Evolutionary conservation across 2,888 invertebrate species (phyloP), one percentile per base, ranked within the genome.

Genomic region (Ormyrus thymus): DNA sequence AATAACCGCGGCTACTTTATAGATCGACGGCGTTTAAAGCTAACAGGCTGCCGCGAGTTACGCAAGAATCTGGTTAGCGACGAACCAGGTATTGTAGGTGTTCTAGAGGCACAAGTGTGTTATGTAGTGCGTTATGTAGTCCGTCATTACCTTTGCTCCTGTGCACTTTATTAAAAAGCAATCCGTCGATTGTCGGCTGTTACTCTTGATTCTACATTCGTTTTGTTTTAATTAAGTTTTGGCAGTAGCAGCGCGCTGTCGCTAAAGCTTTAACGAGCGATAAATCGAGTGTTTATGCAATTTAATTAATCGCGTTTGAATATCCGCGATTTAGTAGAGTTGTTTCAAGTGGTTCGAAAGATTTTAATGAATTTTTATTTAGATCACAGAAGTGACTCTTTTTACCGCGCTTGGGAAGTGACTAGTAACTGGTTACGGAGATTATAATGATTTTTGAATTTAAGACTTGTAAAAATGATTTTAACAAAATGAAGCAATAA

Each of bases 1-100:
- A 56, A 56, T 59, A 68, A 73, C 13, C 72, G 59, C 56, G 56
- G 64, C 58, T 29, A 29, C 15, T 78, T 66, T 68, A 71, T 62
- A 51, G 59, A 74, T 71, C 74, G 43, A n/a, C 58, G 59, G n/a
- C 45, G 69, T 59, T 76, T 69, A 43, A 76, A 58, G 59, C 46
- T 53, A 55, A 66, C 58, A 58, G 53, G 46, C 56, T 43, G 8
- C 13, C 9, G 46, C 51, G 45, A 66, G 79, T 85, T 84, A 78
- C 82, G 81, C 81, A 84, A 85, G 81, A 84, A 85, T 84, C 83
- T 84, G 78, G 81, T 85, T 84, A 85, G 84, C 70, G 64, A 15
- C n/a, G 50, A 64, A 55, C 55, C n/a, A 62, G 80, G 61, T 69
- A 65, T 83, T 83, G 81, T 83, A 83, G 75, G 82, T 81, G 81